Evolutionary conservation across 2,797 vertebrate genomes (phyloP).

Genomic region (Coreius guichenoti): DNA sequence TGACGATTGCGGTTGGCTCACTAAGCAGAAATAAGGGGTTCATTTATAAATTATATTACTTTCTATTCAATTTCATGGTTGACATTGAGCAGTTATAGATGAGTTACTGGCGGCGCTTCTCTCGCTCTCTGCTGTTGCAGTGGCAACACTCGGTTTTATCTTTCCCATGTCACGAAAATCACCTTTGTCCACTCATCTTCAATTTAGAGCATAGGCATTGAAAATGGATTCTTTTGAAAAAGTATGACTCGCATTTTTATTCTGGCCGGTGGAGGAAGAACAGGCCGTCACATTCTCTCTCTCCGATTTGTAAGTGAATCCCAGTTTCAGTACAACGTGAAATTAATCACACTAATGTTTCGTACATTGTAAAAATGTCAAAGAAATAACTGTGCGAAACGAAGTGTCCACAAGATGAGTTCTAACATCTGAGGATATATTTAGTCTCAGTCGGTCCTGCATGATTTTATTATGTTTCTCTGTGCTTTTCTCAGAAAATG

Average conservation of each 20-base stretch:
- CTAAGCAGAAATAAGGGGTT: conserved; percentile 40
- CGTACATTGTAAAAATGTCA: not conserved
- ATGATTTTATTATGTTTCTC: not conserved
- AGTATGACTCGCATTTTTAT: conserved; percentile 27
- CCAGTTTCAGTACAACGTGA: not conserved
- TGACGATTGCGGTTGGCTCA: conserved; percentile 23
- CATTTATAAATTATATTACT: conserved; percentile 52
- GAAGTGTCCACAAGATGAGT: not conserved
- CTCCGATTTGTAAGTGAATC: conserved; percentile 23
- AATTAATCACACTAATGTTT: conserved; percentile 12
- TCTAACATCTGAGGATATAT: conserved; percentile 10
- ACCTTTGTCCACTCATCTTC: conserved; percentile 56
- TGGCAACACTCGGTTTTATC: conserved; percentile 45
- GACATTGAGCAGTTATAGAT: conserved; percentile 51
- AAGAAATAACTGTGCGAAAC: not conserved
- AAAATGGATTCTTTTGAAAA: conserved; percentile 49
- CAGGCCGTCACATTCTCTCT: not conserved
- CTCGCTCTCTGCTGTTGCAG: conserved; percentile 12
- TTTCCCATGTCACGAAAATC: conserved; percentile 41
- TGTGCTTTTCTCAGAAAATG: conserved; percentile 20
- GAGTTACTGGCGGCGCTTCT: conserved; percentile 45
- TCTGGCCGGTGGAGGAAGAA: not conserved
- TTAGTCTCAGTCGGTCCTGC: not conserved
- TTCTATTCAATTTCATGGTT: conserved; percentile 55
- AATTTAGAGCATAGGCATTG: conserved; percentile 40